A percentile compares a stretch with the other conserved stretches of the same genome.
Conservation (phyloP, 1,140 invertebrate genomes). For the Akabosia matsudoensis region DNA sequence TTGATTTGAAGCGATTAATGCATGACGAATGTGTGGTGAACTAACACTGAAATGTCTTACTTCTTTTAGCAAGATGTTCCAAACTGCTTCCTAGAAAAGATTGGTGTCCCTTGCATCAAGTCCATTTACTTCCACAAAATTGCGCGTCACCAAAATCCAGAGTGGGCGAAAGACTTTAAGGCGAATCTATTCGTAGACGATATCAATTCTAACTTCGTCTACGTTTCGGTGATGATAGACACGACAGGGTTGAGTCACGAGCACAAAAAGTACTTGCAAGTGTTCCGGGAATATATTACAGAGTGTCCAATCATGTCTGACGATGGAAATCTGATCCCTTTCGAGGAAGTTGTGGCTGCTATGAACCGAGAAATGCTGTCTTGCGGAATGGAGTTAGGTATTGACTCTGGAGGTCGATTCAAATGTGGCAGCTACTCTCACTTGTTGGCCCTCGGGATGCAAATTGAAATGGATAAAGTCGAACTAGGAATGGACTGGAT, state of each 20-base stretch:
- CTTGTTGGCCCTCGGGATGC: conserved; percentile 51
- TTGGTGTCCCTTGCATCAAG: conserved; percentile 66
- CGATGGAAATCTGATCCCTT: conserved; percentile 59
- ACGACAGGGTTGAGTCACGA: conserved; percentile 60
- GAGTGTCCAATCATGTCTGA: conserved; percentile 63
- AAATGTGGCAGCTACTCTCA: conserved; percentile 64
- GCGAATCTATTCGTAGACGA: conserved; percentile 71
- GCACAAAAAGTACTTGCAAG: conserved; percentile 67
- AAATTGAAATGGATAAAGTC: conserved; percentile 75
- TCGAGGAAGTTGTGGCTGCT: conserved; percentile 71
- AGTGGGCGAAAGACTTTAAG: conserved; percentile 34
- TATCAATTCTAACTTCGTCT: conserved; percentile 77
- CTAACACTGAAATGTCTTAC: neutral
- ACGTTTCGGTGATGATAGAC: conserved; percentile 71
- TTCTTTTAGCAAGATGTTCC: conserved; percentile 61
- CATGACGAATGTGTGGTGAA: no score
- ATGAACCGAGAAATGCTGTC: conserved; percentile 69
- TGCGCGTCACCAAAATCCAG: conserved; percentile 53
- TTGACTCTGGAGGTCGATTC: conserved; percentile 57
- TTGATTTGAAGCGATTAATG: no score
- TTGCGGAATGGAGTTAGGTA: conserved; percentile 60
- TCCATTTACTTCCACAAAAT: conserved; percentile 70
- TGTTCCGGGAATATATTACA: conserved; percentile 68
- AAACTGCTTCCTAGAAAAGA: conserved; percentile 62
- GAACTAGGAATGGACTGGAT: conserved; percentile 70